phyloP scores from a whole-genome alignment of 2,797 vertebrate species.

The Rhyacichthys aspro region DNA sequence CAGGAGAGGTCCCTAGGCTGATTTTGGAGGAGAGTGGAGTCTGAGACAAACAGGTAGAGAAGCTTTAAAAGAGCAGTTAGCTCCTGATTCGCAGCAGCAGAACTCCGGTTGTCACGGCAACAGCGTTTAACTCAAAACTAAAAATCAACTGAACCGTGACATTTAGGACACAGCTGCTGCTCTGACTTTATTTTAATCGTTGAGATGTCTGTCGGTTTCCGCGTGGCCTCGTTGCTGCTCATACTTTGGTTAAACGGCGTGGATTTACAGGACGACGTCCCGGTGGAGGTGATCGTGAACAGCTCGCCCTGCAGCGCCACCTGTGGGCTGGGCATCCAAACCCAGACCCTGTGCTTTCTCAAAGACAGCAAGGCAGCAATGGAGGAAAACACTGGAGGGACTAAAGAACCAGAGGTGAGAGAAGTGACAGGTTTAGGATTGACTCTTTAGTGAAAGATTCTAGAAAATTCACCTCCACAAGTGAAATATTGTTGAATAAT shows the following conservation, averaged over 20 bases:
- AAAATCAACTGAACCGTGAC: too few relatives aligned
- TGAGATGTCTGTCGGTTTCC: not conserved
- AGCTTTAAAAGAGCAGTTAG: too few relatives aligned
- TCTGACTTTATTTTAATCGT: not conserved
- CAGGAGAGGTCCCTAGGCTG: too few relatives aligned
- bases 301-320: conserved; percentile 84
- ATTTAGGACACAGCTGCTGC: too few relatives aligned
- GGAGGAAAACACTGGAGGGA: conserved; percentile 13
- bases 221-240: conserved; percentile 6
- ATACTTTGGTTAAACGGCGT: conserved; percentile 26
- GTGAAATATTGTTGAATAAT: too few relatives aligned
- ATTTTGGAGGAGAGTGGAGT: too few relatives aligned
- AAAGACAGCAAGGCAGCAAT: conserved; percentile 23
- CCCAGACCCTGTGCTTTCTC: conserved; percentile 80
- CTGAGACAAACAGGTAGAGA: too few relatives aligned
- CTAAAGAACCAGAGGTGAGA: conserved; percentile 17
- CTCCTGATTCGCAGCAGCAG: not conserved
- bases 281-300: conserved; percentile 52
- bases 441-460: too few relatives aligned
- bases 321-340: conserved; percentile 85
- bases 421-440: too few relatives aligned
- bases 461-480: too few relatives aligned
- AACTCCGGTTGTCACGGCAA: not conserved
- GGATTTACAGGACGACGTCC: conserved; percentile 45
- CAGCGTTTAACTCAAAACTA: not conserved